Evolutionary conservation across 1,140 invertebrate genomes (phyloP).

Genomic region (Ericerus pela): DNA sequence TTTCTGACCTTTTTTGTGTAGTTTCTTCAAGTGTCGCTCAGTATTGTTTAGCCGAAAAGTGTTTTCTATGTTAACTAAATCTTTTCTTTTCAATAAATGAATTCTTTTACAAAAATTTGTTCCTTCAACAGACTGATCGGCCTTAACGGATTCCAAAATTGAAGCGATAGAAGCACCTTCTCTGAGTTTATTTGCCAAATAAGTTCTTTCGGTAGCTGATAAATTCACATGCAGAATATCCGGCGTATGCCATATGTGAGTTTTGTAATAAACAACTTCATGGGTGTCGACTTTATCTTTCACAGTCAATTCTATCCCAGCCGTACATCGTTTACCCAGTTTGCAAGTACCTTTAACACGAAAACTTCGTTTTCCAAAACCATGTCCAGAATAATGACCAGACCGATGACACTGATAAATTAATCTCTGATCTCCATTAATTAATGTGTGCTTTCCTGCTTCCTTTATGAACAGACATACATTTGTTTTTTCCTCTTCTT

Average conservation of each 20-base stretch:
- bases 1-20: slow-evolving; percentile 1
- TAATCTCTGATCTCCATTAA: background rate
- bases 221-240: background rate
- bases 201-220: background rate
- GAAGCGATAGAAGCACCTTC: background rate
- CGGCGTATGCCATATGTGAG: slow-evolving; percentile 1
- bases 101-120: slow-evolving; percentile 8
- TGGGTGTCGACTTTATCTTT: background rate
- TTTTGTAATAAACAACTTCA: slow-evolving; percentile 8
- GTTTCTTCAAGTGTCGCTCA: background rate
- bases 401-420: slow-evolving; percentile 7
- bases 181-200: background rate
- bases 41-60: background rate
- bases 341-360: slow-evolving; percentile 2
- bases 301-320: slow-evolving; percentile 1
- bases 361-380: slow-evolving; percentile 1
- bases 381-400: slow-evolving; percentile 2
- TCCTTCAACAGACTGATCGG: background rate
- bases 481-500: slow-evolving; percentile 5
- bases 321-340: slow-evolving; percentile 2
- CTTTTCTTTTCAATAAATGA: slow-evolving; percentile 6
- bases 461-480: slow-evolving; percentile 2
- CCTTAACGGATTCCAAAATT: slow-evolving; percentile 1
- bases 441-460: background rate
- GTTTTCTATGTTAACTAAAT: slow-evolving; percentile 3